These are phyloP conservation scores for Tupaia tana DNA, from an alignment of 2,113 vertebrate genomes.

Conservation along the genomic window DNA sequence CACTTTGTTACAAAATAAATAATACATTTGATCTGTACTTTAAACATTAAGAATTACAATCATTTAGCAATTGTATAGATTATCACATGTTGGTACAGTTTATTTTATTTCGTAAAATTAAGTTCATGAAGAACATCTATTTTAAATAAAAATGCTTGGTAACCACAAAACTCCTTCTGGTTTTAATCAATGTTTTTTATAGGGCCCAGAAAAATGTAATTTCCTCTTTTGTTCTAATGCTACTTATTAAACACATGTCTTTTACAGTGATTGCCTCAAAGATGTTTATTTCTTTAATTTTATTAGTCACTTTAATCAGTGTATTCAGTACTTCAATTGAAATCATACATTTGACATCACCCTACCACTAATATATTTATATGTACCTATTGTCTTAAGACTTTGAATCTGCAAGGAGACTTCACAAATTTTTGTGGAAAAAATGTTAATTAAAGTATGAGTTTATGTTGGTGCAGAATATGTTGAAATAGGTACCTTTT, in stretches of 20 bases:
- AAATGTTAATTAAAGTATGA: too few relatives aligned
- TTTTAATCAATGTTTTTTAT: not conserved
- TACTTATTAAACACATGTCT: not conserved
- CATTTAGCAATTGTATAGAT: not conserved
- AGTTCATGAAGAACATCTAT: not conserved
- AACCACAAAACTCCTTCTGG: not conserved
- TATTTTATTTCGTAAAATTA: slow-evolving; percentile 33
- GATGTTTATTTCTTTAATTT: not conserved
- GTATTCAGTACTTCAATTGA: not conserved
- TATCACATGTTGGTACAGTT: not conserved
- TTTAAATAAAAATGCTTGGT: not conserved
- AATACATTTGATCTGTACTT: not conserved
- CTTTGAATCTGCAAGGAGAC: not conserved
- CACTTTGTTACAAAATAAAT: not conserved
- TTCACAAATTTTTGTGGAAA: too few relatives aligned
- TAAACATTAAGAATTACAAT: not conserved
- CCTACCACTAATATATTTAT: not conserved
- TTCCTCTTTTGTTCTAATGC: not conserved
- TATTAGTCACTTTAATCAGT: not conserved
- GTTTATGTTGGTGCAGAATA: too few relatives aligned
- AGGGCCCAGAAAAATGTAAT: not conserved
- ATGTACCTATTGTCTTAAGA: not conserved
- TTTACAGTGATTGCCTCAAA: not conserved
- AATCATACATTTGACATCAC: not conserved
- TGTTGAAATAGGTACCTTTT: too few relatives aligned